A percentile compares a stretch with the other conserved stretches of the same genome.
Evolutionary conservation across 2,797 vertebrate species (phyloP).

Genomic region (Eptatretus atami): DNA sequence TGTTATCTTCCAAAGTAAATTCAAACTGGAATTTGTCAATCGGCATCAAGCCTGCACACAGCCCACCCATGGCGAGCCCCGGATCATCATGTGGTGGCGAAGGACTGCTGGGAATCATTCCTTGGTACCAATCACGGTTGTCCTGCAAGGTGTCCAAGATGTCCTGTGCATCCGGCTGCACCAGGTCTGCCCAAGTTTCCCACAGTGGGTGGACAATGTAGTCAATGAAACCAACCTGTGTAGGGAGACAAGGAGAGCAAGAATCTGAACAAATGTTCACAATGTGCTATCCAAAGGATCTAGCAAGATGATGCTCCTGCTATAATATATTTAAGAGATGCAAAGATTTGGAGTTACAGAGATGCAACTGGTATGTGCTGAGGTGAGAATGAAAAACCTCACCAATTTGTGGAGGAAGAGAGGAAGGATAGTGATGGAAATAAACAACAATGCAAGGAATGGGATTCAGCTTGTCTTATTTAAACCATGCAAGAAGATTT

Average conservation of each 20-base stretch:
- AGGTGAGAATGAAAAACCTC: too few species aligned
- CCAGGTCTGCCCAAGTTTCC: constrained; percentile 75
- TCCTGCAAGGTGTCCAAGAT: constrained; percentile 60
- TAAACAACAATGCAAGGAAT: too few species aligned
- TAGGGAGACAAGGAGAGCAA: neutral
- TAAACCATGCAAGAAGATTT: too few species aligned
- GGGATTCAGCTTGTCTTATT: too few species aligned
- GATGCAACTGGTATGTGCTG: too few species aligned
- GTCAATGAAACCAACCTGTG: constrained; percentile 68
- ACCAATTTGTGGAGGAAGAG: too few species aligned
- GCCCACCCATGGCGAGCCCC: constrained; percentile 8
- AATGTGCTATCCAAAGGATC: neutral
- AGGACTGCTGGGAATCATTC: constrained; percentile 49
- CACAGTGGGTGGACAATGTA: constrained; percentile 69
- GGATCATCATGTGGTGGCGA: constrained; percentile 30
- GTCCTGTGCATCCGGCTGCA: constrained; percentile 61
- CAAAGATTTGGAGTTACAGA: too few species aligned
- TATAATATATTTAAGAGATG: too few species aligned
- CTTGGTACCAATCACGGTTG: constrained; percentile 77
- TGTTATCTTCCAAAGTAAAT: constrained; percentile 22
- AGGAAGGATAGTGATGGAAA: too few species aligned
- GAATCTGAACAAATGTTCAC: neutral
- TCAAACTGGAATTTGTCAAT: constrained; percentile 5
- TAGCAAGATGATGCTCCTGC: too few species aligned
- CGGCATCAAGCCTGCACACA: neutral